Conservation (phyloP, 1,140 invertebrate species). For the Pseudomyrmex sp. region DNA sequence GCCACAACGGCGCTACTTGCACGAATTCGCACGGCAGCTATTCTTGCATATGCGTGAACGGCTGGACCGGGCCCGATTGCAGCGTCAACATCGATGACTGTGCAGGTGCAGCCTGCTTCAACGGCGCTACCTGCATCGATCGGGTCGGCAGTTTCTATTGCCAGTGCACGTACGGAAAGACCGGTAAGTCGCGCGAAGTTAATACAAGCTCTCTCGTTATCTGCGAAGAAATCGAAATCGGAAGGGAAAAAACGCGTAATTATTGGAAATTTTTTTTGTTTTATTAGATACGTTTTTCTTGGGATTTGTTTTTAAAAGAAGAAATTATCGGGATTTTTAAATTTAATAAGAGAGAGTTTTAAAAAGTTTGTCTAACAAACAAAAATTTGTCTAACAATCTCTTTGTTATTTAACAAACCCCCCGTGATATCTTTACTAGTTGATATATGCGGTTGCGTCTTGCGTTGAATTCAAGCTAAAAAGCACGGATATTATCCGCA, state of each 20-base stretch:
- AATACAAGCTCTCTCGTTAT: neutral
- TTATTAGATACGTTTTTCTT: no score
- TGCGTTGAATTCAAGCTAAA: neutral
- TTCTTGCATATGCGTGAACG: slow-evolving; percentile 98
- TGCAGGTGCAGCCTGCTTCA: slow-evolving; percentile 96
- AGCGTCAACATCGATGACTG: slow-evolving; percentile 98
- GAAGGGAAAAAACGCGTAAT: neutral
- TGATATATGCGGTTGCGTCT: no score
- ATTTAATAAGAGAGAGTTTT: no score
- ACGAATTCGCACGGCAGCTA: slow-evolving; percentile 95
- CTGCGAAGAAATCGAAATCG: no score
- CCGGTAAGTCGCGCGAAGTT: slow-evolving; percentile 87
- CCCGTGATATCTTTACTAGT: neutral
- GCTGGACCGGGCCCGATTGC: slow-evolving; percentile 96
- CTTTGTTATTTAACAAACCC: no score
- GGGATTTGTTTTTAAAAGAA: no score
- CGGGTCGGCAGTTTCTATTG: slow-evolving; percentile 97
- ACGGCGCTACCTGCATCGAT: slow-evolving; percentile 98
- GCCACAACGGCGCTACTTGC: slow-evolving; percentile 97
- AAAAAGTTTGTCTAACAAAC: no score
- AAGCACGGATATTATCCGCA: neutral
- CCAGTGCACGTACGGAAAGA: slow-evolving; percentile 97
- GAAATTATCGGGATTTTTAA: no score
- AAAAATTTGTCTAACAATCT: no score
- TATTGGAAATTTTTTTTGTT: no score